Base-by-base conservation (phyloP, 2,113 vertebrate species). In the Pedetes capensis region DNA sequence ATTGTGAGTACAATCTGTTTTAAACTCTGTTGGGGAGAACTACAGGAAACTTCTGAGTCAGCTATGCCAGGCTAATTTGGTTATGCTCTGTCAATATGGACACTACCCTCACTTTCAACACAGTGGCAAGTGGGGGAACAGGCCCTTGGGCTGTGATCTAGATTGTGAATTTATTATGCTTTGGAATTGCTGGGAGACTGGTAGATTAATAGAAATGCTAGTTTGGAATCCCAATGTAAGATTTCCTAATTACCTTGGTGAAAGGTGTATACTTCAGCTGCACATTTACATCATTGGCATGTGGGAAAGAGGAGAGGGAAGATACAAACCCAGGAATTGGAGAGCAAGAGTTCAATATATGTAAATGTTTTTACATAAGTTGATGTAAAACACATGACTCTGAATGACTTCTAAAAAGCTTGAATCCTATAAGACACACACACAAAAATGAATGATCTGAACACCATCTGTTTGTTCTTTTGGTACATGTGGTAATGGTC, bases 381-480 rank as follows among this genome's bases (percentile, higher is more conserved):
- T 96, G 80, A 97, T 95, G 95, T 47, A 96, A 94, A 98, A 96
- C 97, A 97, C 87, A 92, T 96, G 96, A 93, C 49, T 96, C 92
- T 75, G 97, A 98, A 97, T 95, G 94, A 95, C 83, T 97, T 97
- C 89, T 86, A 97, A 97, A 98, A 97, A 80, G 94, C 87, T 69
- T 88, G 59, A 97, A 97, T 37, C 49, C 68, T 97, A 57, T 51
- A 95, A 95, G 64, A 94, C 89, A 96, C 72, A 93, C 72, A 93
- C 74, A 94, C 42, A 96, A 94, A 98, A 98, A 97, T 49, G 87
- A 98, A 96, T 96, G 96, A 97, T 93, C 88, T 93, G 87, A 96
- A 96, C 97, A 95, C 97, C 97, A 98, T 98, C 98, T 98, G 97
- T 97, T 98, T 98, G 97, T 98, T 98, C 97, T 98, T 97, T 98